These are phyloP conservation scores for Drosophila nigrodunni DNA, from an alignment of 1,140 invertebrate species.

Conservation along the genomic window DNA sequence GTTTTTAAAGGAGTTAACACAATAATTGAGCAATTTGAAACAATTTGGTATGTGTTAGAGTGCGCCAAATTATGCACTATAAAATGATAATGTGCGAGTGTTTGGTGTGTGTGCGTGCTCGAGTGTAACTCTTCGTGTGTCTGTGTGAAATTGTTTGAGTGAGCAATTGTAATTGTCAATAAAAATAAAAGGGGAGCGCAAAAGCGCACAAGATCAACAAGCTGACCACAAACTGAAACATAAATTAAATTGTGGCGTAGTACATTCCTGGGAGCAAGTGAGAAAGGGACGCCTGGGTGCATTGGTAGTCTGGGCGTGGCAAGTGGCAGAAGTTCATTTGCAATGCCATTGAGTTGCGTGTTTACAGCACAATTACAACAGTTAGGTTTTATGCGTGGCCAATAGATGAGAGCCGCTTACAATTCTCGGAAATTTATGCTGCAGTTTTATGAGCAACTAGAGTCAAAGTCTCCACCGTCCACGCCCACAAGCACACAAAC, in stretches of 20 bases:
- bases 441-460: constrained; percentile 75
- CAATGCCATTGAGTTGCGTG: constrained; percentile 78
- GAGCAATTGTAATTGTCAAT: constrained; percentile 71
- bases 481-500: constrained; percentile 18
- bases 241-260: constrained; percentile 79
- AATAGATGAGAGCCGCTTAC: constrained; percentile 51
- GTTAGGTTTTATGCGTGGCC: constrained; percentile 77
- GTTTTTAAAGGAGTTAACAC: constrained; percentile 25
- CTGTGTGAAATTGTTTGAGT: constrained; percentile 28
- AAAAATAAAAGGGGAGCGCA: constrained; percentile 67
- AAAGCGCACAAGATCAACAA: constrained; percentile 68
- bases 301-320: constrained; percentile 13
- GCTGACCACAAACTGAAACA: constrained; percentile 65
- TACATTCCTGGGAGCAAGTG: constrained; percentile 39
- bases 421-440: constrained; percentile 62
- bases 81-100: constrained; percentile 53
- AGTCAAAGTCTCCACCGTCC: constrained; percentile 39
- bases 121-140: not conserved
- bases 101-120: constrained; percentile 4
- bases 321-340: constrained; percentile 54
- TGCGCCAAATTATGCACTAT: constrained; percentile 71
- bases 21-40: constrained; percentile 69
- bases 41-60: constrained; percentile 59
- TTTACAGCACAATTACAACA: constrained; percentile 82
- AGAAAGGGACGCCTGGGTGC: not conserved